Evolutionary conservation across 2,797 vertebrate species (phyloP).

Genomic region (Sebastolobus alascanus): DNA sequence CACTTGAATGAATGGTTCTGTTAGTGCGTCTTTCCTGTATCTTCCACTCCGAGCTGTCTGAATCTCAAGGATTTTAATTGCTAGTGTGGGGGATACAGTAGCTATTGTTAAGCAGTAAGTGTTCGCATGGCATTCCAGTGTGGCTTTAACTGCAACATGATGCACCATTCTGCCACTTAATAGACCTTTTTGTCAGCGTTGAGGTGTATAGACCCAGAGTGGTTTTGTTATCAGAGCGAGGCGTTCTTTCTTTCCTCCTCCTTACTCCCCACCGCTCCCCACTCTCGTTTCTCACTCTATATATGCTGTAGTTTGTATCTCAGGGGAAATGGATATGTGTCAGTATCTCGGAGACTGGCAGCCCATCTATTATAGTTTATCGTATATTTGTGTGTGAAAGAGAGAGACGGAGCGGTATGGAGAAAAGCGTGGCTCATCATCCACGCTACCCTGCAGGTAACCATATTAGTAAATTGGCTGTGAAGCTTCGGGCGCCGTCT

Average conservation of each 20-base stretch:
- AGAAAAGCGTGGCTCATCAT: conserved; percentile 36
- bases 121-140: conserved; percentile 38
- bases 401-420: neutral
- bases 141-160: conserved; percentile 28
- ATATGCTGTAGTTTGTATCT: conserved; percentile 54
- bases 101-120: conserved; percentile 29
- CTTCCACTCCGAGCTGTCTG: neutral
- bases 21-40: neutral
- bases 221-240: conserved; percentile 53
- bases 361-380: conserved; percentile 52
- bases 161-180: conserved; percentile 51
- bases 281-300: conserved; percentile 25
- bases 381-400: conserved; percentile 6
- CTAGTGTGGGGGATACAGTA: neutral
- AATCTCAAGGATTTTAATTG: conserved; percentile 28
- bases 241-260: neutral
- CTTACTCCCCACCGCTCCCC: neutral
- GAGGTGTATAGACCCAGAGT: conserved; percentile 34
- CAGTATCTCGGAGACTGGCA: conserved; percentile 62
- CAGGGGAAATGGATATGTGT: conserved; percentile 67
- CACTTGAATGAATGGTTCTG: conserved; percentile 13
- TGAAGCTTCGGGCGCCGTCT: conserved; percentile 20
- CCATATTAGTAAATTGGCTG: conserved; percentile 45
- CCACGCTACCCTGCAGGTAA: conserved; percentile 54
- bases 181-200: conserved; percentile 60